Base-by-base conservation (phyloP, 2,888 invertebrate species). In the Baronia brevicornis region DNA sequence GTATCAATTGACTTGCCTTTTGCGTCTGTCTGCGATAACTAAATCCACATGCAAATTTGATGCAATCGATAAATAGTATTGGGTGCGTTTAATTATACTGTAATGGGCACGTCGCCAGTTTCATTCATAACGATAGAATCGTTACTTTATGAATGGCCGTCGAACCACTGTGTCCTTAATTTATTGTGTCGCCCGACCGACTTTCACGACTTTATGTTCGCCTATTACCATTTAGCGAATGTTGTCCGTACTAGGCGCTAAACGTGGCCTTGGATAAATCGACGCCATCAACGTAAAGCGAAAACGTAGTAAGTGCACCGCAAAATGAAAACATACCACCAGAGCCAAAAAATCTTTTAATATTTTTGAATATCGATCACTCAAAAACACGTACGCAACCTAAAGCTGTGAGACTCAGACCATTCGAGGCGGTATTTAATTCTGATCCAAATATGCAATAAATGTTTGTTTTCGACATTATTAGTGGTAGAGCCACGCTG, bases 41-140 rank as follows among this genome's bases (percentile, higher is more conserved):
- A n/a, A n/a, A n/a, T n/a, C n/a, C n/a, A 45, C 53, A 77, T 79
- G 78, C 67, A 77, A 79, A 78, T 75, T 60, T 49, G 54, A 44
- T 49, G 43, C 42, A 50, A 39, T 55, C 48, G 38, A 64, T 63
- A 68, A 60, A 62, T 57, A 51, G 65, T 64, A 63, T 64, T 65
- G 63, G 18, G 68, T 67, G 71, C 59, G 67, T 58, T 64, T 74
- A 78, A 77, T 79, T 73, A 70, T 61, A 64, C 62, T 63, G 59
- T 66, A 63, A 58, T 56, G 55, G 50, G 46, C 53, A 50, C 45
- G 53, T 46, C 60, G 60, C 56, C 56, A 53, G 64, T 64, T 75
- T 72, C 82, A 84, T 84, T 84, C 82, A 84, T 78, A 79, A 82
- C 72, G 68, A 68, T 70, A 63, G 62, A 51, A 65, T n/a, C 63